Evolutionary conservation across 2,113 vertebrate species (phyloP).

Genomic region (Pimephales promelas): DNA sequence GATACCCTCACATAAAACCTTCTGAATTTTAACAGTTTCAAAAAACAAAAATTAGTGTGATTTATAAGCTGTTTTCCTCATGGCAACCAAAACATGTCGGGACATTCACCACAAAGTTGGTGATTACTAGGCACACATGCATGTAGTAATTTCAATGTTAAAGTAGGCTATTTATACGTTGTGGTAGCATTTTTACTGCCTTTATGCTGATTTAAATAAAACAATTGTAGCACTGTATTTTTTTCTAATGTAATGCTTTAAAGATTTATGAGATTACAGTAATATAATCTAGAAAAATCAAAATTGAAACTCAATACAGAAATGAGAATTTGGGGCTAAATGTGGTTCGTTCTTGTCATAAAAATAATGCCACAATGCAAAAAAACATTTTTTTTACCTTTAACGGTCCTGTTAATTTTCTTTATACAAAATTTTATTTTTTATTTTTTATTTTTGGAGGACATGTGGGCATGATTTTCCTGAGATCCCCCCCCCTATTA

Average conservation of each 20-base stretch:
- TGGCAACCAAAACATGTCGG: no score
- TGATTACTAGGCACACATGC: no score
- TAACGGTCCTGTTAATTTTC: not conserved
- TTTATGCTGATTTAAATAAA: not conserved
- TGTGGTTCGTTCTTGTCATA: not conserved
- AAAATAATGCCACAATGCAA: not conserved
- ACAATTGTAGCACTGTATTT: not conserved
- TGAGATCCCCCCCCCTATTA: not conserved
- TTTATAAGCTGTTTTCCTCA: no score
- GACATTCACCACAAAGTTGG: no score
- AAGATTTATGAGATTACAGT: not conserved
- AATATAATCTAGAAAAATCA: not conserved
- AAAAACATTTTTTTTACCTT: not conserved
- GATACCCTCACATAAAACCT: not conserved
- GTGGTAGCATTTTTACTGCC: no score
- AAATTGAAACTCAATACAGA: not conserved
- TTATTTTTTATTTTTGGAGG: not conserved
- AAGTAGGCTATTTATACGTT: no score
- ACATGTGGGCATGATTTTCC: not conserved
- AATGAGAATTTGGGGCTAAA: not conserved
- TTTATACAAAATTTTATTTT: not conserved
- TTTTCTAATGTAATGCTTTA: not conserved
- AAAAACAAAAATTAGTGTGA: no score
- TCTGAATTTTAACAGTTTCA: no score
- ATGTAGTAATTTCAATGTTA: no score